Percentiles rank a stretch among this genome's conserved stretches.
These are phyloP conservation scores for Odontothrips loti DNA, from an alignment of 2,888 invertebrate species.

Conservation along the genomic window DNA sequence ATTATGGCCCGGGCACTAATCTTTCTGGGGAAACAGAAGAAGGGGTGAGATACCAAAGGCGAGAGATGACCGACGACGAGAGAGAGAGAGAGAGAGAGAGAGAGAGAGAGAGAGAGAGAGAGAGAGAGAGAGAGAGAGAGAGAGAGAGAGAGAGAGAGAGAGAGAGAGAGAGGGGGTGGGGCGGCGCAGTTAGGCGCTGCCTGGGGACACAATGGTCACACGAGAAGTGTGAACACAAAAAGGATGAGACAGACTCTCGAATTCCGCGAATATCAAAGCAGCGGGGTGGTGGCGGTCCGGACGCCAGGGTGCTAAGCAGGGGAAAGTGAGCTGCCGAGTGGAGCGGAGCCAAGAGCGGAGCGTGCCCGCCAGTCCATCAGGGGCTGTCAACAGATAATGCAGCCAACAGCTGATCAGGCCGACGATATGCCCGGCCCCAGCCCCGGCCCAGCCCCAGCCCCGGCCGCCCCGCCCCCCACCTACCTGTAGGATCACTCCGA, in stretches of 20 bases:
- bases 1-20: constrained; percentile 14
- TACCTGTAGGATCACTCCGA: too few species aligned
- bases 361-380: not conserved
- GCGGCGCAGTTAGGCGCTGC: not conserved
- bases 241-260: not conserved
- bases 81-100: not conserved
- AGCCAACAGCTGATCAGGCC: not conserved
- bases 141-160: too few species aligned
- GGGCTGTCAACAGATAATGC: constrained; percentile 1
- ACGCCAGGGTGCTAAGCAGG: not conserved
- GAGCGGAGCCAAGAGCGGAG: too few species aligned
- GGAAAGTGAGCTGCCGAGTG: not conserved
- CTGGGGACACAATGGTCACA: not conserved
- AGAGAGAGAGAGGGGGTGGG: too few species aligned
- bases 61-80: not conserved
- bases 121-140: too few species aligned
- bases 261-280: not conserved
- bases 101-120: not conserved
- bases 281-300: not conserved
- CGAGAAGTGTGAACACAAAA: constrained; percentile 12
- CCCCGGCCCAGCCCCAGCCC: too few species aligned
- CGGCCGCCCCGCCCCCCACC: too few species aligned
- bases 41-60: constrained; percentile 6
- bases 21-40: constrained; percentile 10
- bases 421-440: not conserved